phyloP scores from a whole-genome alignment of 2,797 vertebrate species.

The Semotilus atromaculatus region DNA sequence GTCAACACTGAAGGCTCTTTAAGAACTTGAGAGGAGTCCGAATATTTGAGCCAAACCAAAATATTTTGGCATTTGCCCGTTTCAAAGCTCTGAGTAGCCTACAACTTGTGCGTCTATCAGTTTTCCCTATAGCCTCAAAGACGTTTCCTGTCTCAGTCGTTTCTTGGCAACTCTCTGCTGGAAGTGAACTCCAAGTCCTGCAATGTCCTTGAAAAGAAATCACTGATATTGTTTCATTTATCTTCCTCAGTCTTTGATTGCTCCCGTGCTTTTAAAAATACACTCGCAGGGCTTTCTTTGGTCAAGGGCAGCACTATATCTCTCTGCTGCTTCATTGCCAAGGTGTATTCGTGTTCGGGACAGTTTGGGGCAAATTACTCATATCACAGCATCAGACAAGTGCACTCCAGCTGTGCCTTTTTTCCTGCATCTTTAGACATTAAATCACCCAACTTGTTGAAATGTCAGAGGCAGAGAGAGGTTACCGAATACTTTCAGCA shows the following conservation, averaged over 20 bases:
- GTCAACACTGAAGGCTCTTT: constrained; percentile 58
- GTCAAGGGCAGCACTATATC: constrained; percentile 36
- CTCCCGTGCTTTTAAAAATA: constrained; percentile 30
- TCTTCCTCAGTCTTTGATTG: constrained; percentile 51
- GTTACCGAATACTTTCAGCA: constrained; percentile 34
- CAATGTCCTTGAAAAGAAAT: constrained; percentile 61
- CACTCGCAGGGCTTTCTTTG: constrained; percentile 26
- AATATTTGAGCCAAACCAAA: constrained; percentile 62
- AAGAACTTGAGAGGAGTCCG: constrained; percentile 64
- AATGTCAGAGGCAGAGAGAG: constrained; percentile 61
- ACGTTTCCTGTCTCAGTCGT: constrained; percentile 59
- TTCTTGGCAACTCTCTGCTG: constrained; percentile 52
- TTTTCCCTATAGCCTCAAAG: constrained; percentile 52
- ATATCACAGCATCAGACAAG: constrained; percentile 59
- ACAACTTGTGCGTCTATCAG: constrained; percentile 58
- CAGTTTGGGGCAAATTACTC: constrained; percentile 62
- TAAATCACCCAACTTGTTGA: constrained; percentile 63
- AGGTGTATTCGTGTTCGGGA: constrained; percentile 49
- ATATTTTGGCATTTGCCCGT: constrained; percentile 55
- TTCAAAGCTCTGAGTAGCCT: constrained; percentile 52
- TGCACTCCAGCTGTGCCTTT: constrained; percentile 60
- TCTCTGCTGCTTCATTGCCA: constrained; percentile 31
- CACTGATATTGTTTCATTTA: constrained; percentile 49
- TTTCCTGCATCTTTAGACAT: constrained; percentile 64
- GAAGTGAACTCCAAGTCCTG: constrained; percentile 39